Base-by-base conservation (phyloP, 2,113 vertebrate genomes). In the Pituophis catenifer region DNA sequence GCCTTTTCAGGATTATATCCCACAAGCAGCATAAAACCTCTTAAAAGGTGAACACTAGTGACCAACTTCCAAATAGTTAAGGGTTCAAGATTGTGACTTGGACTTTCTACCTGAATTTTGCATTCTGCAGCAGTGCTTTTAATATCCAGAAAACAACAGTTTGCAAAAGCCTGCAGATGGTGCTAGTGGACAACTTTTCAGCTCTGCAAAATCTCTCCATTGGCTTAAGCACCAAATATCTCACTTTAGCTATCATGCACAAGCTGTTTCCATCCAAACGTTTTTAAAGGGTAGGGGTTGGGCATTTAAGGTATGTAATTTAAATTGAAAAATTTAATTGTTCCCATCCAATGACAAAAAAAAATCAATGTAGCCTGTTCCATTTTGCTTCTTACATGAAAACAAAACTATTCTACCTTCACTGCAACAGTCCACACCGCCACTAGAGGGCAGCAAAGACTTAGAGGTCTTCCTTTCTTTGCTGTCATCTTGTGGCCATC, bases 101-200 rank as follows among this genome's bases (percentile, higher is more conserved):
- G 24, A 19, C 57, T 38, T 86, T 86, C 19, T 54, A 38, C 21
- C 26, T 10, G 91, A 55, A 1, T 23, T 81, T 81, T 81, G 33
- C n/a, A 21, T 81, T 81, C 75, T 81, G 19, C 75, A 81, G 75
- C 33, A 10, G 19, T 44, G 75, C 33, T 44, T 81, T 44, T 81
- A 81, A 59, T 1, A 6, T 9, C 86, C 8, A 0, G 91, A 19
- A 9, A 92, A 93, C 38, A 91, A 38, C 88, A 95, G 93, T 29
- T 95, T 75, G 91, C 1, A 9, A 91, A 97, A 97, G 98, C 99
- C 99, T 99, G 98, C 97, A 99, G 99, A 98, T 99, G 99, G 99
- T 98, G 99, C 99, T 99, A 96, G 97, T 97, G 98, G 96, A 98
- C 98, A 98, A 98, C 96, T 98, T 98, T 98, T 97, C 96, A 97